Percentiles rank a stretch among this genome's conserved stretches.
Conservation (phyloP, 92 coral and sea anemone species). For the Epizoanthus stellaris region DNA sequence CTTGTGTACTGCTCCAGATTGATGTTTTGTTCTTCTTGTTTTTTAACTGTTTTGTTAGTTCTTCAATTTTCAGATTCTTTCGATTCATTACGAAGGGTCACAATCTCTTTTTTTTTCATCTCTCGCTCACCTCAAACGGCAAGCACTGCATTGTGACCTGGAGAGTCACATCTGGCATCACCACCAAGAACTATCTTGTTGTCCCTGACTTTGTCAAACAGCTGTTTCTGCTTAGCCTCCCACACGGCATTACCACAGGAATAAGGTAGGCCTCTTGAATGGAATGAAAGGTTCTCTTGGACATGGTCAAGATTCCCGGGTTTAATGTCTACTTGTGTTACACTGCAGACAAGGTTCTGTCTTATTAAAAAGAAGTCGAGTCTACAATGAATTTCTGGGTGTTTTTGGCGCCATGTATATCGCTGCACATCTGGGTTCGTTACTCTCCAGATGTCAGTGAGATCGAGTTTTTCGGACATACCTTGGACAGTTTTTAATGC, state of each 20-base stretch:
- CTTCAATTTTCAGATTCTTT: too few relatives aligned
- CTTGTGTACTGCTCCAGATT: background rate
- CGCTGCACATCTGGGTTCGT: too few relatives aligned
- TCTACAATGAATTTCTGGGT: too few relatives aligned
- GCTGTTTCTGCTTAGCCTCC: background rate
- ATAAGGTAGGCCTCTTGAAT: slow-evolving; percentile 18
- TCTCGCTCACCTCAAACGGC: too few relatives aligned
- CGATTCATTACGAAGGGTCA: too few relatives aligned
- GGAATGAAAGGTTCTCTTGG: slow-evolving; percentile 13
- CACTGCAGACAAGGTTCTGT: background rate
- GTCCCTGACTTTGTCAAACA: background rate
- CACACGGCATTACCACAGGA: slow-evolving; percentile 23
- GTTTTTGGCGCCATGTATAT: too few relatives aligned
- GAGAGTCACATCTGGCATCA: slow-evolving; percentile 31
- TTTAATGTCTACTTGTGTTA: background rate
- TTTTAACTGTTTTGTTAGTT: too few relatives aligned
- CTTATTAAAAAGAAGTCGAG: background rate
- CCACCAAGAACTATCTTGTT: slow-evolving; percentile 6
- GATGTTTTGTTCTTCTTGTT: background rate
- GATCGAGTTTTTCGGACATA: too few relatives aligned
- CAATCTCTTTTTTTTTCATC: too few relatives aligned
- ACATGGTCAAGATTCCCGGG: background rate
- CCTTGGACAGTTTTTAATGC: too few relatives aligned
- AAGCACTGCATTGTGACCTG: slow-evolving; percentile 28
- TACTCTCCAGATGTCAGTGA: too few relatives aligned